Evolutionary conservation across 1,140 invertebrate genomes (phyloP).

Genomic region (Eriosoma lanigerum): DNA sequence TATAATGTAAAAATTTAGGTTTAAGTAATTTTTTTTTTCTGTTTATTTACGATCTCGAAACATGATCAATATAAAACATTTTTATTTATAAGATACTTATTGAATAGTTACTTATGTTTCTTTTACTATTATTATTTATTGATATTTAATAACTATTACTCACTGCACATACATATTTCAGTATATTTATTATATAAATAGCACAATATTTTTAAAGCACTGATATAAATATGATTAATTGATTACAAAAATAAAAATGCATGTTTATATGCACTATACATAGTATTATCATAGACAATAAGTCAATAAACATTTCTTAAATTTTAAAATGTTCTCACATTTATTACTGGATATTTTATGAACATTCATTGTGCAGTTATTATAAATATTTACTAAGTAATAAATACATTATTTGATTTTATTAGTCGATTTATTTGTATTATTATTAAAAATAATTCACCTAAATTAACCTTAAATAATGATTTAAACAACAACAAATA

Average conservation of each 20-base stretch:
- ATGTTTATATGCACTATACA: background rate
- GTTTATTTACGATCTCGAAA: slow-evolving; percentile 14
- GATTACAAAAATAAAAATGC: slow-evolving; percentile 18
- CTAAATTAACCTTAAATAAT: background rate
- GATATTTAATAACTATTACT: background rate
- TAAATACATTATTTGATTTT: slow-evolving; percentile 2
- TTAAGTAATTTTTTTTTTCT: background rate
- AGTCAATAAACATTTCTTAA: background rate
- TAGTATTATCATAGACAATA: background rate
- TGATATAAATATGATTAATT: slow-evolving; percentile 7
- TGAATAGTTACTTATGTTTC: background rate
- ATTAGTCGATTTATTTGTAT: background rate
- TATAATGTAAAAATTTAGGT: too few species aligned
- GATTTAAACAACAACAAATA: background rate
- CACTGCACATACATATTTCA: background rate
- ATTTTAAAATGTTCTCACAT: too few species aligned
- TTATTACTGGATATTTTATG: background rate
- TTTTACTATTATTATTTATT: background rate
- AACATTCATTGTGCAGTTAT: background rate
- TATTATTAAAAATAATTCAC: too few species aligned
- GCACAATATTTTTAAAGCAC: slow-evolving; percentile 14
- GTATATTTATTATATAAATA: slow-evolving; percentile 13
- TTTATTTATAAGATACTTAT: background rate
- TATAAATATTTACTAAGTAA: too few species aligned
- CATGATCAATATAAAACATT: slow-evolving; percentile 13